Base-by-base conservation (phyloP, 2,888 invertebrate genomes). In the Calliphora vomitoria region DNA sequence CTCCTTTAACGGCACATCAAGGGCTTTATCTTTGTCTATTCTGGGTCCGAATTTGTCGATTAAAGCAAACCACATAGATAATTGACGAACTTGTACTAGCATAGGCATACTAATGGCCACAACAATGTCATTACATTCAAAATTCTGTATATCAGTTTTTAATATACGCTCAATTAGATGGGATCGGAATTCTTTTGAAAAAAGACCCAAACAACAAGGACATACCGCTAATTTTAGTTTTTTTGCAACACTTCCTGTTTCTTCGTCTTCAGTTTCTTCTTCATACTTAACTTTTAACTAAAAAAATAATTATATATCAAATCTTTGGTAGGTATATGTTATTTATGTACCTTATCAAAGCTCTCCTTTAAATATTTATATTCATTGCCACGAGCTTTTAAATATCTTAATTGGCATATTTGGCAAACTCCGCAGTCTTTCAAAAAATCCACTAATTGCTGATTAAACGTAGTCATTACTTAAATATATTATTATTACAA, bases 21-120 rank as follows among this genome's bases (percentile, higher is more conserved):
- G 92, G 0, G 92, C 88, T 64, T 87, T 91, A 64, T 89, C 91
- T 55, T 88, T 88, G 89, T 94, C 94, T 76, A 95, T 95, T 91
- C 78, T 91, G 0, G 91, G 90, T 0, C 95, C 94, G 90, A 95
- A 96, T 86, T 95, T 94, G 0, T 95, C 94, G 13, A 94, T 92
- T 15, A 97, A 91, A 8, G 94, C 94, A 75, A 96, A 93, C 90
- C 95, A 94, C 89, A 97, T 94, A 0, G 96, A 95, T 78, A 95
- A 95, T 90, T 97, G 97, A 72, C 97, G 94, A 1, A 97, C 91
- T 74, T 95, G 94, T 8, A 96, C 94, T 2, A 95, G 94, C 80
- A 96, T 95, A 0, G 98, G 98, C 75, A 97, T 94, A 0, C 96
- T 96, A 6, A 98, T 94, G 0, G 96, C 96, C 86, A 96, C 95